Conservation (phyloP, 1,140 invertebrate genomes). For the Drosophila leontia region DNA sequence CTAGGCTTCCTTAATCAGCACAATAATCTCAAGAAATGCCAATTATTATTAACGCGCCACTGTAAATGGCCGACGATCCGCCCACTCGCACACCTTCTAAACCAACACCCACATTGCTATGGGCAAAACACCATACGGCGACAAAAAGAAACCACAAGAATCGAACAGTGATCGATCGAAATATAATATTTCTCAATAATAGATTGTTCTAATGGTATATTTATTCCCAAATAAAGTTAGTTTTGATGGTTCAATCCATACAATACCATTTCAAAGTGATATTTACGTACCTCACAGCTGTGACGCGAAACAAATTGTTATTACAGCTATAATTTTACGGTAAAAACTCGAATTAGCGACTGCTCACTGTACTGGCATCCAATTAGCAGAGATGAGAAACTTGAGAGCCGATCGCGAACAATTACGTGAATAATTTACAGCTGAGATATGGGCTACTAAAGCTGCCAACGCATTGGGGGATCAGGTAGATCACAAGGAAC, state of each 20-base stretch:
- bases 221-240: neutral
- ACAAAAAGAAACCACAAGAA: conserved; percentile 28
- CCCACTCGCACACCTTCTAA: conserved; percentile 38
- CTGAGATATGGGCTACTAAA: conserved; percentile 61
- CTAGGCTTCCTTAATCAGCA: conserved; percentile 31
- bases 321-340: conserved; percentile 7
- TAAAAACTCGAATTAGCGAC: conserved; percentile 4
- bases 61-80: conserved; percentile 41
- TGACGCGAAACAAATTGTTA: neutral
- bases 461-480: conserved; percentile 56
- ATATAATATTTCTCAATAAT: neutral
- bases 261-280: neutral
- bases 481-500: conserved; percentile 50
- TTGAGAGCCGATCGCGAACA: conserved; percentile 69
- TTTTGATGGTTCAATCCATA: too few species aligned
- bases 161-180: conserved; percentile 20
- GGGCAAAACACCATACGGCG: conserved; percentile 12
- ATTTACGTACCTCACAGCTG: neutral
- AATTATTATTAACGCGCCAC: conserved; percentile 66
- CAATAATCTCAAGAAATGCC: conserved; percentile 59
- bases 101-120: conserved; percentile 17
- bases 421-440: conserved; percentile 79
- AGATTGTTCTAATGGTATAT: neutral
- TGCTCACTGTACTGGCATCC: conserved; percentile 30
- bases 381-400: conserved; percentile 68